phyloP scores from a whole-genome alignment of 2,888 invertebrate species.

The Agonopterix alstromeriana region DNA sequence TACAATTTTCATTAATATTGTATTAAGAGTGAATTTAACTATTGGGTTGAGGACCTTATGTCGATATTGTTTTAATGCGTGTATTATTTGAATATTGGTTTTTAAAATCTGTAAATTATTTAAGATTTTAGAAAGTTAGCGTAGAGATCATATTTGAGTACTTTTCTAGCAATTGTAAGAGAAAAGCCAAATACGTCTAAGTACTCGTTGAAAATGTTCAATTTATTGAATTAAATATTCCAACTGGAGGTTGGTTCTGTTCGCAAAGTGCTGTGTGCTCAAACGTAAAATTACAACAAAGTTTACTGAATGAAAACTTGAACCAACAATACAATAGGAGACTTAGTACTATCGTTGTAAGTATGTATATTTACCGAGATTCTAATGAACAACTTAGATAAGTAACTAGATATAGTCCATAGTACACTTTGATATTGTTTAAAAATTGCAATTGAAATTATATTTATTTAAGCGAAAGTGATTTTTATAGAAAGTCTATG shows the following conservation, averaged over 20 bases:
- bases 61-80: constrained; percentile 30
- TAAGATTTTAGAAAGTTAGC: constrained; percentile 11
- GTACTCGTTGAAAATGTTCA: constrained; percentile 7
- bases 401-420: constrained; percentile 45
- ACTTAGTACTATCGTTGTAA: constrained; percentile 20
- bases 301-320: background rate
- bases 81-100: constrained; percentile 22
- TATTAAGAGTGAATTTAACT: constrained; percentile 12
- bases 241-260: no score
- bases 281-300: no score
- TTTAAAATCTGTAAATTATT: constrained; percentile 20
- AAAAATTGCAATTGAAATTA: constrained; percentile 41
- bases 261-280: no score
- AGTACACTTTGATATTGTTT: constrained; percentile 40
- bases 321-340: background rate
- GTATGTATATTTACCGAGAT: constrained; percentile 50
- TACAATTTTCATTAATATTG: constrained; percentile 17
- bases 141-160: background rate
- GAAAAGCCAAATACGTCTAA: constrained; percentile 43
- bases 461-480: constrained; percentile 57
- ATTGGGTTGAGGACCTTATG: constrained; percentile 25
- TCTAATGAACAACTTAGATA: constrained; percentile 55
- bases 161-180: constrained; percentile 25
- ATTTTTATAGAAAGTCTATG: constrained; percentile 40
- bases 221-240: no score